phyloP scores from a whole-genome alignment of 2,797 vertebrate genomes.

The Eupleurogrammus muticus region DNA sequence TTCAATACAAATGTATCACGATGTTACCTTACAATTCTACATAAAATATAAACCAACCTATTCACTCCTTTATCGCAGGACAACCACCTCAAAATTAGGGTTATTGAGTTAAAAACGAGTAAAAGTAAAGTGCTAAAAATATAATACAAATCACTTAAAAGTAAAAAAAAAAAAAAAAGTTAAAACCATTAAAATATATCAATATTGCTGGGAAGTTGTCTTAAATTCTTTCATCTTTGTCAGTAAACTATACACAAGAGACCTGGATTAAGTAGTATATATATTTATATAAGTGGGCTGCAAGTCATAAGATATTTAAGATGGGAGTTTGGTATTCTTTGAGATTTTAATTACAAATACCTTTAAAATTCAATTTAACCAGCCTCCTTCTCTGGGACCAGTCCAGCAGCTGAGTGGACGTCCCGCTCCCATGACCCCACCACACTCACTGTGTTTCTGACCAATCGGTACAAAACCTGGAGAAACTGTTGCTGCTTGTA shows the following conservation, averaged over 20 bases:
- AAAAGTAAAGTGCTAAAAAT: slow-evolving; percentile 72
- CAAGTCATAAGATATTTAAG: slow-evolving; percentile 33
- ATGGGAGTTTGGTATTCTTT: not conserved
- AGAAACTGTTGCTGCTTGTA: slow-evolving; percentile 20
- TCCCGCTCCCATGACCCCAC: slow-evolving; percentile 6
- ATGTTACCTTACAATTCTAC: slow-evolving; percentile 33
- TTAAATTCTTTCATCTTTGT: slow-evolving; percentile 30
- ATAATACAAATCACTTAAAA: slow-evolving; percentile 52
- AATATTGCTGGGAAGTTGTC: slow-evolving; percentile 40
- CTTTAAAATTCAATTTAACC: slow-evolving; percentile 12
- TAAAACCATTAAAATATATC: slow-evolving; percentile 50
- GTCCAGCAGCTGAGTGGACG: slow-evolving; percentile 22
- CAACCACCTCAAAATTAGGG: slow-evolving; percentile 39
- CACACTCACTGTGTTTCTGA: not conserved
- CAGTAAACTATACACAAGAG: slow-evolving; percentile 49
- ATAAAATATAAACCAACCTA: slow-evolving; percentile 31
- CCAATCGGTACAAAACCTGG: slow-evolving; percentile 7
- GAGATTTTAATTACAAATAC: not conserved
- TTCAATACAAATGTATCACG: slow-evolving; percentile 42
- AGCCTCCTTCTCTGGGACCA: slow-evolving; percentile 2
- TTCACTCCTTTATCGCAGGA: slow-evolving; percentile 29
- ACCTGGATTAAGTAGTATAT: slow-evolving; percentile 43
- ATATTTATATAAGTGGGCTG: slow-evolving; percentile 17
- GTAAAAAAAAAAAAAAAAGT: slow-evolving; percentile 48
- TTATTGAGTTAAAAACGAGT: slow-evolving; percentile 42